Conservation (phyloP, 2,113 vertebrate genomes). For the Pelmatolapia mariae region DNA sequence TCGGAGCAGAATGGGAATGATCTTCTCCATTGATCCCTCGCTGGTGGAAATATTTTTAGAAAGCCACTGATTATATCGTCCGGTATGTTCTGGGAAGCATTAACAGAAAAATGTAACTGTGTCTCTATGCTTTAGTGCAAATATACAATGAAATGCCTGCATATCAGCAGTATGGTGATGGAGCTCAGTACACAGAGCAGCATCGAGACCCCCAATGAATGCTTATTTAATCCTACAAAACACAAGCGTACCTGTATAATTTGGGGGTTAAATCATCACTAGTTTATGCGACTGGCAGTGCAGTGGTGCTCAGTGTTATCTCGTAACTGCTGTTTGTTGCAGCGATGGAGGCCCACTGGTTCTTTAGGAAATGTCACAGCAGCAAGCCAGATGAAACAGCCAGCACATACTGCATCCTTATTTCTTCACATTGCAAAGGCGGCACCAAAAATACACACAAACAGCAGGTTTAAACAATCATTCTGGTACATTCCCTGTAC, state of each 20-base stretch:
- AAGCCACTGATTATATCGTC: conserved; percentile 64
- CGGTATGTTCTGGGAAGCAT: conserved; percentile 69
- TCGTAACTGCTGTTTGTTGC: not conserved
- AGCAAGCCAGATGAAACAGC: conserved; percentile 5
- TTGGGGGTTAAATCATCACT: not conserved
- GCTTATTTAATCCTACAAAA: not conserved
- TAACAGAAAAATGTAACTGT: conserved; percentile 36
- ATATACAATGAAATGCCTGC: not conserved
- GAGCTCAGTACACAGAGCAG: not conserved
- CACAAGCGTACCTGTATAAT: not conserved
- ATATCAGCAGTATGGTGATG: not conserved
- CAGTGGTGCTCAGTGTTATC: not conserved
- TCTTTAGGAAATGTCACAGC: not conserved
- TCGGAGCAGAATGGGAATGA: conserved; percentile 58
- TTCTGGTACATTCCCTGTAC: not conserved
- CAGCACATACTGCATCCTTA: not conserved
- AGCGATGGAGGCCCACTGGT: not conserved
- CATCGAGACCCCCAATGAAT: not conserved
- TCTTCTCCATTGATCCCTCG: conserved; percentile 64
- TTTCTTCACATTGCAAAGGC: not conserved
- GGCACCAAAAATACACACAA: not conserved
- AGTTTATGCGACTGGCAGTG: not conserved
- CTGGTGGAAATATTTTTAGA: conserved; percentile 76
- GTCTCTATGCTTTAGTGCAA: conserved; percentile 20
- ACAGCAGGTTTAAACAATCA: not conserved